phyloP scores from a whole-genome alignment of 2,888 invertebrate species.

The Drosophila prolongata region DNA sequence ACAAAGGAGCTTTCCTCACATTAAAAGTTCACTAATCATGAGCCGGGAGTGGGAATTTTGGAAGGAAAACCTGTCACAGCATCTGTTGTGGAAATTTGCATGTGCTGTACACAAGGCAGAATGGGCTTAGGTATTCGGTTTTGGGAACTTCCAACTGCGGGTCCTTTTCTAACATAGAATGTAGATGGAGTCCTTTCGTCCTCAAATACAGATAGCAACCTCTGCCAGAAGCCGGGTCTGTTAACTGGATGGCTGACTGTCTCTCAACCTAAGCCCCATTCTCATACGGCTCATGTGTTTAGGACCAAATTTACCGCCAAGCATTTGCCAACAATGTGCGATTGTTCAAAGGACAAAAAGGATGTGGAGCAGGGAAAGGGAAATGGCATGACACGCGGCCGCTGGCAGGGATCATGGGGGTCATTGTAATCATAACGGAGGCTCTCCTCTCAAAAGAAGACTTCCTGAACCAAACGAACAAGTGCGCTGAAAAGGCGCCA shows the following conservation, averaged over 20 bases:
- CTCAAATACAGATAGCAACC: conserved; percentile 50
- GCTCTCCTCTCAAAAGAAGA: background rate
- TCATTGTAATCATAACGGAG: conserved; percentile 74
- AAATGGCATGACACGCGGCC: conserved; percentile 25
- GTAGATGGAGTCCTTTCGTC: conserved; percentile 18
- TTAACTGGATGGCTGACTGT: conserved; percentile 26
- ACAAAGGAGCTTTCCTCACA: conserved; percentile 44
- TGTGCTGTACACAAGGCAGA: conserved; percentile 42
- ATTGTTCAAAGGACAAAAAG: conserved; percentile 63
- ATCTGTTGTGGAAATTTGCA: conserved; percentile 53
- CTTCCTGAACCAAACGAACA: conserved; percentile 37
- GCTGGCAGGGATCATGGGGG: conserved; percentile 74
- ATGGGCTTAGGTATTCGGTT: conserved; percentile 8
- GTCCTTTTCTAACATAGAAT: conserved; percentile 19
- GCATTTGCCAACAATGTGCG: conserved; percentile 61
- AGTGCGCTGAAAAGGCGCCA: conserved; percentile 22
- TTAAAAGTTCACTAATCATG: conserved; percentile 59
- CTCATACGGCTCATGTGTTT: conserved; percentile 21
- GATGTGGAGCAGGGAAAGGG: conserved; percentile 27
- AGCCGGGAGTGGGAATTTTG: conserved; percentile 39
- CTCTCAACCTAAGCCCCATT: conserved; percentile 14
- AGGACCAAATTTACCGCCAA: conserved; percentile 52
- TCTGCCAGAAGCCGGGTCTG: conserved; percentile 16
- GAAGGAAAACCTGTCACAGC: conserved; percentile 5
- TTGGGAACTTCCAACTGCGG: conserved; percentile 62